Evolutionary conservation across 2,888 invertebrate species (phyloP).

Genomic region (Gisinianus flammeolus): DNA sequence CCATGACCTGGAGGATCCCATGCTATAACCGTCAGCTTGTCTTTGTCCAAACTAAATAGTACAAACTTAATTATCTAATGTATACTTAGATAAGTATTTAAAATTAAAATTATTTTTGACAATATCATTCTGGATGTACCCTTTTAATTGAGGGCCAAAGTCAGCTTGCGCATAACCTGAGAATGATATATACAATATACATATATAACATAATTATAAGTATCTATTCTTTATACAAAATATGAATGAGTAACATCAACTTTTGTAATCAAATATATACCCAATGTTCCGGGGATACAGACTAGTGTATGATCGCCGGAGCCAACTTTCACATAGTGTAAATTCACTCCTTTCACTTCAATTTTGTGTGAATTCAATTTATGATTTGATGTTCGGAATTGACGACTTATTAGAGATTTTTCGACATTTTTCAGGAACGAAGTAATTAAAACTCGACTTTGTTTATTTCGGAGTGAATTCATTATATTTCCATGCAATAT

Average conservation of each 20-base stretch:
- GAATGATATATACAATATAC: neutral
- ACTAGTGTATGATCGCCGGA: constrained; percentile 66
- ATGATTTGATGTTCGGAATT: neutral
- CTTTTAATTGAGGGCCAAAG: constrained; percentile 59
- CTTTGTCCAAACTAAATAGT: constrained; percentile 66
- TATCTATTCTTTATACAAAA: neutral
- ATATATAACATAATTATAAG: neutral
- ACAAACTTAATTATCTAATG: too few relatives aligned
- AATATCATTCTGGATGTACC: constrained; percentile 61
- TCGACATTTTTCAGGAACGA: neutral
- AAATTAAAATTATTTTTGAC: neutral
- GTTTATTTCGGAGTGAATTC: too few relatives aligned
- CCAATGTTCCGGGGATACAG: constrained; percentile 80
- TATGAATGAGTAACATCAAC: neutral
- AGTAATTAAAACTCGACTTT: neutral
- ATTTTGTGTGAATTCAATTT: constrained; percentile 34
- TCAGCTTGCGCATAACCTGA: constrained; percentile 42
- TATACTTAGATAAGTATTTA: neutral
- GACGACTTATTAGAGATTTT: neutral
- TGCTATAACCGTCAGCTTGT: constrained; percentile 70
- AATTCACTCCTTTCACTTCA: constrained; percentile 59
- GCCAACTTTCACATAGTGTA: constrained; percentile 67
- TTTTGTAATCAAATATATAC: constrained; percentile 60
- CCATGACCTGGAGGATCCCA: constrained; percentile 71
- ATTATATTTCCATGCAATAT: too few relatives aligned